Evolutionary conservation across 2,797 vertebrate species (phyloP).

Genomic region (Pangasius sanitwongsei): DNA sequence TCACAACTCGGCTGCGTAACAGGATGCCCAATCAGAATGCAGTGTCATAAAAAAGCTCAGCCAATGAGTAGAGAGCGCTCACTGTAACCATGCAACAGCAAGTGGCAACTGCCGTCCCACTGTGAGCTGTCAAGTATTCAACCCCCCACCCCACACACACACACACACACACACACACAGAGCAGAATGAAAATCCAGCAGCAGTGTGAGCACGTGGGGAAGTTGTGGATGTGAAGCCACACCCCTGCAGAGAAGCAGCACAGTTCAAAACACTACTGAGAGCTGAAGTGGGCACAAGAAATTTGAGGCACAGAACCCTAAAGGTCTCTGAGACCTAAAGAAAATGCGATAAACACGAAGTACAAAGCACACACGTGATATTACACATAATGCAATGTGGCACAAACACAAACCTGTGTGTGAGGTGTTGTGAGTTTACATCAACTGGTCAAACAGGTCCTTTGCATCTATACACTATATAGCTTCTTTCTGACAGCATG

Average conservation of each 20-base stretch:
- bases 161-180: conserved; percentile 48
- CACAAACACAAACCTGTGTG: background rate
- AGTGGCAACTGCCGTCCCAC: conserved; percentile 60
- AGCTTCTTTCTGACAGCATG: background rate
- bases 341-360: background rate
- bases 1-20: conserved; percentile 56
- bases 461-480: no score
- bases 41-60: conserved; percentile 56
- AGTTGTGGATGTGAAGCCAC: conserved; percentile 72
- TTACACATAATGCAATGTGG: background rate
- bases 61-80: conserved; percentile 65
- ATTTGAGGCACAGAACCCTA: background rate
- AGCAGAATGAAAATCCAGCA: conserved; percentile 65
- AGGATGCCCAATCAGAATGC: conserved; percentile 62
- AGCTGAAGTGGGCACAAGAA: conserved; percentile 1
- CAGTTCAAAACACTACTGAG: conserved; percentile 23
- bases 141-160: conserved; percentile 10
- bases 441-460: background rate
- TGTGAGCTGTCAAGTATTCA: conserved; percentile 25
- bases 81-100: conserved; percentile 82
- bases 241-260: conserved; percentile 65
- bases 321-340: background rate
- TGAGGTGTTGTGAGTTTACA: background rate
- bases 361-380: background rate
- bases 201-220: conserved; percentile 77